Evolutionary conservation across 2,797 vertebrate genomes (phyloP).

Genomic region (Nyctalus aviator): DNA sequence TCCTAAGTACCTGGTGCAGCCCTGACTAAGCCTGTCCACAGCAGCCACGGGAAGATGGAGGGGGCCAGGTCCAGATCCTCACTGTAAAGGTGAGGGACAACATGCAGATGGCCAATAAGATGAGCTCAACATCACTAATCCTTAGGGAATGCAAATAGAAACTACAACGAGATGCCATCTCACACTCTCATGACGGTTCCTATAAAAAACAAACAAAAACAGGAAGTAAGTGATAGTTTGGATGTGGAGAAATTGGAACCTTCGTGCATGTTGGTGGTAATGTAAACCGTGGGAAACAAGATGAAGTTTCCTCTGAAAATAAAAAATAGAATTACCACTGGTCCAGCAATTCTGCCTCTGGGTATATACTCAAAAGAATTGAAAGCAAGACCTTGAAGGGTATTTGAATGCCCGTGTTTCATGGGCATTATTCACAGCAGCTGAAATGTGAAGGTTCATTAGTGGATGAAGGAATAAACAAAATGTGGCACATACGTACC

Average conservation of each 20-base stretch:
- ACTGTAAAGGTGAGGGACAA: not conserved
- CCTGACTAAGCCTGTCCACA: accelerated
- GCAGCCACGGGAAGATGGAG: accelerated
- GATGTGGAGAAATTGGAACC: not conserved
- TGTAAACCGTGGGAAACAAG: not conserved
- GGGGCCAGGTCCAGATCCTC: not conserved
- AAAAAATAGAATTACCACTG: not conserved
- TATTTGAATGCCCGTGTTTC: not conserved
- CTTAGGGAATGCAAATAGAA: not conserved
- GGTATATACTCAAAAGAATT: not conserved
- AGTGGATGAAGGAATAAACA: too few relatives aligned
- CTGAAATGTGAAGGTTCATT: too few relatives aligned
- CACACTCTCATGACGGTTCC: not conserved
- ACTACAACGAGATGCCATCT: not conserved
- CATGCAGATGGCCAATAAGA: not conserved
- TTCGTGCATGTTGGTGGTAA: accelerated
- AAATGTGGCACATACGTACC: accelerated
- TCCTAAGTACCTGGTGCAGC: not conserved
- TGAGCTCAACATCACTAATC: not conserved
- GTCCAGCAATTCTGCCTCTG: not conserved
- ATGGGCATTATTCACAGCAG: too few relatives aligned
- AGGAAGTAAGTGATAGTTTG: accelerated
- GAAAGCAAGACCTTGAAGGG: not conserved
- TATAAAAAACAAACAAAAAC: not conserved
- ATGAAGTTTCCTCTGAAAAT: not conserved